Evolutionary conservation across 92 coral and sea anemone genomes (phyloP), one percentile per base, ranked within the genome.

Genomic region (Parazoanthus swiftii): DNA sequence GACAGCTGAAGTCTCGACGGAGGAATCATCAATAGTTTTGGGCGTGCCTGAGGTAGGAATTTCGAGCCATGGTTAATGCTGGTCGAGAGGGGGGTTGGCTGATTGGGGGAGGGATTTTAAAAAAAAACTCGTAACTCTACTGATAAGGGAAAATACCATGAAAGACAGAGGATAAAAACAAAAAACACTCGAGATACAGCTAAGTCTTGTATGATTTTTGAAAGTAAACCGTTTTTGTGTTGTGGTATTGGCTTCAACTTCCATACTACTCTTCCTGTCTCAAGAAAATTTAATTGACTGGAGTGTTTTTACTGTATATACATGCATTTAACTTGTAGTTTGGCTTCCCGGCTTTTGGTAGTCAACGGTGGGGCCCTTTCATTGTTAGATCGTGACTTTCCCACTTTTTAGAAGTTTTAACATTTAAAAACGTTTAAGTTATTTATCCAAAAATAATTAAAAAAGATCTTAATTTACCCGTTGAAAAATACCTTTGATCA

Each of bases 1-100:
- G 50, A 94, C 94, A 75, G 91, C 95, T 5, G 90, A 90, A 59
- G 92, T 94, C 44, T 91, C 94, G 15, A 93, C 93, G 4, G 98
- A 94, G 56, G 94, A 93, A 23, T 83, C 89, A 26, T 67, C 94
- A 9, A 91, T 92, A 1, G 78, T 79, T 21, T 71, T 84, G 33
- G 66, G 63, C 43, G 87, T 88, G 18, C 91, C 91, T 16, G 93
- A 93, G 91, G 98, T 89, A 76, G 81, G 84, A 58, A 48, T 68
- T 18, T 16, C 20, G 11, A 29, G 42, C 7, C 1, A 29, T 36
- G 0, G 77, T 36, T 6, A 46, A 37, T 23, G 25, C 25, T 63
- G 70, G 70, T 63, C 23, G 70, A 63, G 25, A 23, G 25, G 14
- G 25, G 26, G 68, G 25, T 0, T n/a, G 68, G 23, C 1, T 1